These are phyloP conservation scores for Oncorhynchus clarkii DNA, from an alignment of 2,113 vertebrate species.

Conservation along the genomic window DNA sequence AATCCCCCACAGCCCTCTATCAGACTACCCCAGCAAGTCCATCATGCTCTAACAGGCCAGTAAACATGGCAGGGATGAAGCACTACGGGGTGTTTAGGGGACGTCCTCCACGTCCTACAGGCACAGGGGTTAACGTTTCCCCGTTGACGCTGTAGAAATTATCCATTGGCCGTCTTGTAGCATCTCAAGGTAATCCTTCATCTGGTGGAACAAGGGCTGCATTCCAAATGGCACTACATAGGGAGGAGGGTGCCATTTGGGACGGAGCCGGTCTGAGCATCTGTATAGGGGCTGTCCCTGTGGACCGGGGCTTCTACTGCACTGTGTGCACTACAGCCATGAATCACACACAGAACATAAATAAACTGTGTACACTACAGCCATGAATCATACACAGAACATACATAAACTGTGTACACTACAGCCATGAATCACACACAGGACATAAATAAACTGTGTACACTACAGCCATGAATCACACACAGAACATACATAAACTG, in stretches of 20 bases:
- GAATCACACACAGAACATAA: constrained; percentile 58
- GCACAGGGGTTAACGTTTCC: constrained; percentile 42
- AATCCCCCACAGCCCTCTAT: neutral
- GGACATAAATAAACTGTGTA: no score
- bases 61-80: constrained; percentile 1
- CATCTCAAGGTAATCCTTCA: constrained; percentile 61
- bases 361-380: constrained; percentile 21
- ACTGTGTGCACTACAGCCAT: constrained; percentile 35
- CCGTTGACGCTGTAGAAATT: constrained; percentile 49
- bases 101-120: neutral
- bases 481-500: no score
- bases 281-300: constrained; percentile 30
- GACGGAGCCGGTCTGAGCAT: constrained; percentile 11
- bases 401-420: constrained; percentile 55
- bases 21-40: neutral
- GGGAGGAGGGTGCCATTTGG: neutral
- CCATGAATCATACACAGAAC: constrained; percentile 53
- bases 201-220: constrained; percentile 35
- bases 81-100: neutral
- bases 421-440: neutral
- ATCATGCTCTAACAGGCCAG: neutral
- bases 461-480: no score
- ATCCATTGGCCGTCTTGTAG: constrained; percentile 63
- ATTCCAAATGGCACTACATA: constrained; percentile 24
- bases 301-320: constrained; percentile 15